A percentile compares a stretch with the other conserved stretches of the same genome.
Evolutionary conservation across 2,888 invertebrate species (phyloP).

Genomic region (Thereva unica): DNA sequence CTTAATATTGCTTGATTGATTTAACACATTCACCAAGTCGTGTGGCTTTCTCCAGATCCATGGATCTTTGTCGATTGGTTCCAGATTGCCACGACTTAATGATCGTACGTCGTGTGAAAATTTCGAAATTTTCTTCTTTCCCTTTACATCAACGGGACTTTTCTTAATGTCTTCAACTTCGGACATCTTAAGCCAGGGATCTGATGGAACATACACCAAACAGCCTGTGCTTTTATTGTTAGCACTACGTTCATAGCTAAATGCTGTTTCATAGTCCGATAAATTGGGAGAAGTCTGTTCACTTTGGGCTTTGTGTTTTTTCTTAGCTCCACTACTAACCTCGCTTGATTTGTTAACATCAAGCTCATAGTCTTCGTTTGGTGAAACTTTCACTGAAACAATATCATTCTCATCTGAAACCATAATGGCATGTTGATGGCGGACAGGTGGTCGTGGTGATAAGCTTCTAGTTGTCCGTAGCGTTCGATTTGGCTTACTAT

Average conservation of each 20-base stretch:
- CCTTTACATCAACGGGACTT: slow-evolving; percentile 15
- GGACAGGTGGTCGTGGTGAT: slow-evolving; percentile 49
- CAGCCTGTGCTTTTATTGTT: slow-evolving; percentile 54
- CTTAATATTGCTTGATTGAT: slow-evolving; percentile 36
- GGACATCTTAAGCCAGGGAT: slow-evolving; percentile 57
- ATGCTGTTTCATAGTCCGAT: slow-evolving; percentile 49
- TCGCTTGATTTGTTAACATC: slow-evolving; percentile 12
- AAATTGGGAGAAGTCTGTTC: slow-evolving; percentile 58
- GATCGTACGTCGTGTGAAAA: slow-evolving; percentile 44
- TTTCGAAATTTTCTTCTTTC: slow-evolving; percentile 8
- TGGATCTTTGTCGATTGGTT: slow-evolving; percentile 36
- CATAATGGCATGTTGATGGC: slow-evolving; percentile 49
- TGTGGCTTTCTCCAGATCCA: slow-evolving; percentile 51
- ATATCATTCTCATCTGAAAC: slow-evolving; percentile 49
- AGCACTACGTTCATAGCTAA: slow-evolving; percentile 46
- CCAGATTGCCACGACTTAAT: slow-evolving; percentile 43
- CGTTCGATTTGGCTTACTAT: slow-evolving; percentile 48
- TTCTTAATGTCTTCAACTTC: slow-evolving; percentile 40
- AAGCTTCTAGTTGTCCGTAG: slow-evolving; percentile 48
- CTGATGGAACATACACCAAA: slow-evolving; percentile 52
- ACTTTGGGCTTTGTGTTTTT: slow-evolving; percentile 51
- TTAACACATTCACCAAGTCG: neutral
- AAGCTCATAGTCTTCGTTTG: slow-evolving; percentile 47
- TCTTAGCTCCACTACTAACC: slow-evolving; percentile 42
- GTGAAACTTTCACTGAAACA: slow-evolving; percentile 48